A percentile compares a stretch with the other conserved stretches of the same genome.
Evolutionary conservation across 2,888 invertebrate genomes (phyloP).

Genomic region (Pycnomerus fuliginosus): DNA sequence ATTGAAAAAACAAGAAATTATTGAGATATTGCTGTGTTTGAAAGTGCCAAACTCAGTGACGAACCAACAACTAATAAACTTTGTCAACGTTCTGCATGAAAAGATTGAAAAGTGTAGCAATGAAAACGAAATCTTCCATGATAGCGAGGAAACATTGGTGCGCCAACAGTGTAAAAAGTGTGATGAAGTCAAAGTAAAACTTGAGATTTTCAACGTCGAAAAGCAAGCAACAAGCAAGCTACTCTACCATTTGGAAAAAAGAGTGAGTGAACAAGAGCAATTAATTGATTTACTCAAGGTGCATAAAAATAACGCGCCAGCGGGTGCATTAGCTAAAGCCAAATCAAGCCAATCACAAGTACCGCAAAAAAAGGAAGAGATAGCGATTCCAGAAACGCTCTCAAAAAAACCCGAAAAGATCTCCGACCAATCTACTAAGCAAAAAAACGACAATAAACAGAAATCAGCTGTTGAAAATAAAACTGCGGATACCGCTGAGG

Average conservation of each 20-base stretch:
- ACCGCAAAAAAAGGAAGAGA: background rate
- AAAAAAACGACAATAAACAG: conserved; percentile 3
- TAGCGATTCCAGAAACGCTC: background rate
- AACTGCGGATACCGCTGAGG: background rate
- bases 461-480: conserved; percentile 1
- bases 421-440: background rate
- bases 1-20: too few species aligned
- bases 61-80: too few species aligned
- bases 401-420: background rate
- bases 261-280: conserved; percentile 1
- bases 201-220: too few species aligned
- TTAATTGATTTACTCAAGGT: conserved; percentile 1
- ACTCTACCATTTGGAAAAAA: conserved; percentile 1
- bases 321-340: background rate
- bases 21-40: too few species aligned
- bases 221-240: too few species aligned
- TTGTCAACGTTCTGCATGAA: too few species aligned
- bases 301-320: background rate
- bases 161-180: too few species aligned
- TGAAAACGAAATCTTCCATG: too few species aligned
- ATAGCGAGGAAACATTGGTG: too few species aligned
- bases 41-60: too few species aligned
- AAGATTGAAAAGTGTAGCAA: too few species aligned
- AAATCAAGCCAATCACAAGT: background rate
- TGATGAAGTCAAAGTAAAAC: too few species aligned